Evolutionary conservation across 2,113 vertebrate genomes (phyloP).

Genomic region (Epinephelus cyanopodus): DNA sequence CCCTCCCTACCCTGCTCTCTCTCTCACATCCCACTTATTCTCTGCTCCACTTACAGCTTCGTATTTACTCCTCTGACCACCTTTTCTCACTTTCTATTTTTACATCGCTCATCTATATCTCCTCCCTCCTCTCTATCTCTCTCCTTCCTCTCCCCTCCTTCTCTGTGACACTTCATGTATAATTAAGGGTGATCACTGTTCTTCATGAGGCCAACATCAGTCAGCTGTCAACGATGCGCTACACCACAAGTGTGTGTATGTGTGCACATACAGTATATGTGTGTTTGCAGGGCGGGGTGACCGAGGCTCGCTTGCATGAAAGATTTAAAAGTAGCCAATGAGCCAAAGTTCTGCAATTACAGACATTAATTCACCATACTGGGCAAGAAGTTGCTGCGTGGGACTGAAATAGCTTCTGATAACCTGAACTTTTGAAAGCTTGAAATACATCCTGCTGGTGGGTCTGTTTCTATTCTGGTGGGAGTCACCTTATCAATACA

Average conservation of each 20-base stretch:
- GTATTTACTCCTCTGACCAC: slow-evolving; percentile 26
- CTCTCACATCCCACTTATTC: slow-evolving; percentile 32
- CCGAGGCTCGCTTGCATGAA: slow-evolving; percentile 48
- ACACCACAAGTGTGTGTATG: slow-evolving; percentile 15
- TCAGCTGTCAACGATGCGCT: slow-evolving; percentile 71
- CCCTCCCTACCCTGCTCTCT: slow-evolving; percentile 9
- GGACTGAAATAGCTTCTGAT: background rate
- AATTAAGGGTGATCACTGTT: slow-evolving; percentile 80
- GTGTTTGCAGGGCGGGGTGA: background rate
- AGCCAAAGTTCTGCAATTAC: slow-evolving; percentile 62
- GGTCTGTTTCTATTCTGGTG: slow-evolving; percentile 38
- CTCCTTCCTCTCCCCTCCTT: slow-evolving; percentile 20
- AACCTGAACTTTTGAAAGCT: slow-evolving; percentile 27
- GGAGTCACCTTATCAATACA: slow-evolving; percentile 47
- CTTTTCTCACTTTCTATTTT: slow-evolving; percentile 58
- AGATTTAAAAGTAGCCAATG: slow-evolving; percentile 56
- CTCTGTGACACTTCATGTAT: slow-evolving; percentile 79
- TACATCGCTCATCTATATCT: slow-evolving; percentile 41
- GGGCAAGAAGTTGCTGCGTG: slow-evolving; percentile 8
- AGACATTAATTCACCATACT: slow-evolving; percentile 35
- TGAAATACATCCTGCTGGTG: slow-evolving; percentile 29
- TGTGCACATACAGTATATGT: slow-evolving; percentile 4
- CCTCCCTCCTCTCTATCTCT: background rate
- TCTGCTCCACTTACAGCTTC: slow-evolving; percentile 53
- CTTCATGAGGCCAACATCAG: slow-evolving; percentile 73